phyloP scores from a whole-genome alignment of 2,797 vertebrate species.

The Masticophis lateralis region DNA sequence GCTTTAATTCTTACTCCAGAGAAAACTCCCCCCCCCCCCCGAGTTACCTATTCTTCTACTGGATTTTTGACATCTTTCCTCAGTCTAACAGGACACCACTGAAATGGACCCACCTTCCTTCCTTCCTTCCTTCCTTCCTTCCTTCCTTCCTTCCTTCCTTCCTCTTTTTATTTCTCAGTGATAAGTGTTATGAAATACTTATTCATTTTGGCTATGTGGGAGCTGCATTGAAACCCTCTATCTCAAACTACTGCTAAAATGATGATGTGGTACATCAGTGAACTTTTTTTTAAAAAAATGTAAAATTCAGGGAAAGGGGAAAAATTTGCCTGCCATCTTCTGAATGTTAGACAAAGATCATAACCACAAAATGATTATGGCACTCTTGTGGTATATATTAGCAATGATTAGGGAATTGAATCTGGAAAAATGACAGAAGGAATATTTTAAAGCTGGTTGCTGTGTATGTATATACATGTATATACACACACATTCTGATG shows the following conservation, averaged over 20 bases:
- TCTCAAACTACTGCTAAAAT: background rate
- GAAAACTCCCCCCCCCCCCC: background rate
- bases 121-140: background rate
- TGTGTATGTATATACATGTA: background rate
- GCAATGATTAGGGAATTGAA: background rate
- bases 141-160: background rate
- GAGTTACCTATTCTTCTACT: background rate
- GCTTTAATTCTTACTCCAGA: background rate
- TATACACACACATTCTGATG: background rate
- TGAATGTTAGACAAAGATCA: background rate
- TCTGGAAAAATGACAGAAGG: background rate
- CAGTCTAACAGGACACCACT: background rate
- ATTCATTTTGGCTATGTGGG: background rate
- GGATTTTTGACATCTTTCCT: background rate
- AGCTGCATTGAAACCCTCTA: background rate
- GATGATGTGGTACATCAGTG: background rate
- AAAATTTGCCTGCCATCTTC: background rate
- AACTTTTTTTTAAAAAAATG: background rate
- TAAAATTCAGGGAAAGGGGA: background rate
- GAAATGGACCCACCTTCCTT: background rate
- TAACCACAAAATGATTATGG: background rate
- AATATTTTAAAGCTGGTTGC: background rate
- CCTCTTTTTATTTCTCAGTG: background rate
- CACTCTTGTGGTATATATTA: background rate
- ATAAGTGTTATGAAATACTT: background rate